phyloP scores from a whole-genome alignment of 2,888 invertebrate genomes.

The Stenurella melanura region DNA sequence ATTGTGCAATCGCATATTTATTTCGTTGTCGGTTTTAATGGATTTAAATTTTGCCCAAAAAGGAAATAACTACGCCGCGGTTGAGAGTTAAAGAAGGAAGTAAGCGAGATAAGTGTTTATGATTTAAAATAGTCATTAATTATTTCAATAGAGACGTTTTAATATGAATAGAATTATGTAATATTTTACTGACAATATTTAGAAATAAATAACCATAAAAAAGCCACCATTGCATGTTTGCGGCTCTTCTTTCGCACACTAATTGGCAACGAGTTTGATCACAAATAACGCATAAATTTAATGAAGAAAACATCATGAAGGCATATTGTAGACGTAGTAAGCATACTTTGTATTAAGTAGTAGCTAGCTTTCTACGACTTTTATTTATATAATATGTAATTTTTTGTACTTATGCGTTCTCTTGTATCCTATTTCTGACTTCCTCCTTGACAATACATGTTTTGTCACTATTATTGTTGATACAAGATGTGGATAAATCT shows the following conservation, averaged over 20 bases:
- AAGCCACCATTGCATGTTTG: not conserved
- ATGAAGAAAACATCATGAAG: too few species aligned
- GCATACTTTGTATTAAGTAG: too few species aligned
- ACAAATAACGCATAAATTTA: not conserved
- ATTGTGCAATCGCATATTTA: slow-evolving; percentile 12
- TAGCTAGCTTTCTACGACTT: too few species aligned
- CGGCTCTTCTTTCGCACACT: not conserved
- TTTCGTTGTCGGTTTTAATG: slow-evolving; percentile 26
- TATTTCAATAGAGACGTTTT: slow-evolving; percentile 22
- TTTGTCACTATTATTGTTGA: too few species aligned
- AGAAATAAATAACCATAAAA: not conserved
- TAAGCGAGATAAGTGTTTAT: slow-evolving; percentile 29
- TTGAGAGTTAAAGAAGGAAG: slow-evolving; percentile 34
- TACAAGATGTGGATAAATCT: too few species aligned
- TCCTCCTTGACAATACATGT: too few species aligned
- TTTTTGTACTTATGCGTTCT: too few species aligned
- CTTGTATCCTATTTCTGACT: too few species aligned
- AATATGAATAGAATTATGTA: slow-evolving; percentile 17
- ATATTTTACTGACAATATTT: not conserved
- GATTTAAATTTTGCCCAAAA: slow-evolving; percentile 32
- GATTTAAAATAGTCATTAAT: slow-evolving; percentile 29
- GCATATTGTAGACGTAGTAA: too few species aligned
- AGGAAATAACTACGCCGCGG: slow-evolving; percentile 30
- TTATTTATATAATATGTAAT: too few species aligned
- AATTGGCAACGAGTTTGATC: not conserved